Conservation (phyloP, 2,113 vertebrate species). For the Copsychus sechellarum region DNA sequence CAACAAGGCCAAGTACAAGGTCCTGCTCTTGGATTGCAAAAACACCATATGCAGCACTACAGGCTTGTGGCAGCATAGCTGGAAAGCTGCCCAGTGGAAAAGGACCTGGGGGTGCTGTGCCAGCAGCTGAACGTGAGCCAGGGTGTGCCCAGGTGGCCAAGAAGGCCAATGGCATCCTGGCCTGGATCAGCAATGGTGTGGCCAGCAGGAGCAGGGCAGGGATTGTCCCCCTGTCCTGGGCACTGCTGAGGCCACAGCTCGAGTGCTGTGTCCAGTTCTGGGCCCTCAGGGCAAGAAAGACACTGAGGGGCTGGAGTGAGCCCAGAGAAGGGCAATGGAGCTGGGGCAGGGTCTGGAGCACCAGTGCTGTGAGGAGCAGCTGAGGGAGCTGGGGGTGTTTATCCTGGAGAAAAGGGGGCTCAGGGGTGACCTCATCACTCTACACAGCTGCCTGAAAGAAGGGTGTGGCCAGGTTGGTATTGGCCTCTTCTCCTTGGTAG, state of each 20-base stretch:
- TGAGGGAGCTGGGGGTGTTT: neutral
- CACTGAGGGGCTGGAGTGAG: no score
- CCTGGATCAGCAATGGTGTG: neutral
- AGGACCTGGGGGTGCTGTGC: accelerated
- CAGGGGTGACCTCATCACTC: neutral
- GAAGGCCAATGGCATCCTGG: neutral
- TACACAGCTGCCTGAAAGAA: accelerated
- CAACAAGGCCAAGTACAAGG: accelerated
- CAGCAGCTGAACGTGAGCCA: neutral
- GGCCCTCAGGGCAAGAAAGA: no score
- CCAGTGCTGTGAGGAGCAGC: neutral
- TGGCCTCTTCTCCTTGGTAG: neutral
- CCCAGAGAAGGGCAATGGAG: no score
- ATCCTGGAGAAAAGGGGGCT: neutral
- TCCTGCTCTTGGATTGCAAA: neutral
- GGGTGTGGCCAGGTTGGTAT: accelerated
- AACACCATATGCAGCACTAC: accelerated
- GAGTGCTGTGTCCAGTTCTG: no score
- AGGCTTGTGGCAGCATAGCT: neutral
- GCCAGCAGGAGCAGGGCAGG: no score
- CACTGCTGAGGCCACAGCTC: no score
- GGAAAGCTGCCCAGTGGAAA: accelerated
- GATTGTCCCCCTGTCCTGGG: no score
- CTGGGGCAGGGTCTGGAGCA: no score
- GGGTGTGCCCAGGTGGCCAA: neutral